Base-by-base conservation (phyloP, 2,797 vertebrate species). In the Acanthopagrus latus region DNA sequence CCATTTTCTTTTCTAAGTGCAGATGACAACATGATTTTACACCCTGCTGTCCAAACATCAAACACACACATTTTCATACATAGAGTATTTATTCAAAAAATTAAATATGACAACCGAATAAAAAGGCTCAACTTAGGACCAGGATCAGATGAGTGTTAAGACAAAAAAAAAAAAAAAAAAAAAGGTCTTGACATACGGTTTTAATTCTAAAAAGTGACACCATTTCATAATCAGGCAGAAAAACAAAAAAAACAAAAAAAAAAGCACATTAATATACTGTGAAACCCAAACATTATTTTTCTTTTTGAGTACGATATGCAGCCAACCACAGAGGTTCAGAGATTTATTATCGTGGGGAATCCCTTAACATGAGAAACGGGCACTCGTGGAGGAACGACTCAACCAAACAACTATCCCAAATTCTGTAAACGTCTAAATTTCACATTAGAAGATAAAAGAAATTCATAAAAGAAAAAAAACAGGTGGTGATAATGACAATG, bases 21-120 rank as follows among this genome's bases (percentile, higher is more conserved):
- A 12, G 65, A 18, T 23, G 27, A 47, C 12, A 29, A 12, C 4
- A 18, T 8, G n/a, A 29, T 6, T 8, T 72, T 20, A 47, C 47
- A 25, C 23, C 18, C 44, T 5, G 20, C 23, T 0, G 58, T 25
- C 4, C 7, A 52, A 71, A 78, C 33, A 62, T 3, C 3, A 52
- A 51, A 54, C 47, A 78, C 64, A 65, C 23, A 23, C 0, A 2
- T 38, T 69, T 76, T 88, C 71, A 84, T 84, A 87, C 80, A 90
- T 78, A 80, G 74, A 91, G 87, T 85, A 93, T 93, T 93, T 94
- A 94, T 94, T 95, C 83, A 88, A 91, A 89, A 95, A 96, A 96
- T 96, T 96, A 94, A 95, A 96, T 96, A 94, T 80, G 81, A 96
- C 89, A 94, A 93, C 82, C 93, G 94, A 95, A 93, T 91, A 95